Conservation (phyloP, 2,113 vertebrate genomes). For the Acrocephalus kingi region DNA sequence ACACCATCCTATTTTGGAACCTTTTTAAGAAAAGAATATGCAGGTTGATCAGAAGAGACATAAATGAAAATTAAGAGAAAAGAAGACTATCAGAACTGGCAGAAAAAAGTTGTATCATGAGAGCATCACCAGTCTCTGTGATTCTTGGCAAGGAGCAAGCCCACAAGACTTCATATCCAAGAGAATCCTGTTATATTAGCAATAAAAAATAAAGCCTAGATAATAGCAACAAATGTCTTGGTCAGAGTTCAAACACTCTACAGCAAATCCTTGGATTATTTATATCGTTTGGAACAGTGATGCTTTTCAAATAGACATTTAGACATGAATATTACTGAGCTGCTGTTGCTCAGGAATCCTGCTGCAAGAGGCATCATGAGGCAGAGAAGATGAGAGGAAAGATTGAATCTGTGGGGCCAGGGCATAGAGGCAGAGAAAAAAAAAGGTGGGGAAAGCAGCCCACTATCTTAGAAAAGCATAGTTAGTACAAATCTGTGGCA, state of each 20-base stretch:
- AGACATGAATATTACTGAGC: background rate
- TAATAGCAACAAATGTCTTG: background rate
- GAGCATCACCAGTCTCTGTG: background rate
- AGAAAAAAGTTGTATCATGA: background rate
- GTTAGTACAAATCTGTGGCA: background rate
- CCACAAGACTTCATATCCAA: background rate
- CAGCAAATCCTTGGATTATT: background rate
- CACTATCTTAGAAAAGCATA: background rate
- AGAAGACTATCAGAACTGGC: background rate
- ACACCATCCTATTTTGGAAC: background rate
- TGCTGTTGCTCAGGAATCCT: background rate
- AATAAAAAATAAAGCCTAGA: background rate
- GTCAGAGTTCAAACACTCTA: background rate
- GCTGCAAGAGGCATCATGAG: background rate
- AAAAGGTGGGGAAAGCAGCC: background rate
- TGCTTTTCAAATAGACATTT: background rate
- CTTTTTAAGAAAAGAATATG: background rate
- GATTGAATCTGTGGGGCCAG: background rate
- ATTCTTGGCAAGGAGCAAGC: background rate
- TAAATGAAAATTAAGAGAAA: background rate
- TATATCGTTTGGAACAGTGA: background rate
- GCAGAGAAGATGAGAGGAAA: background rate
- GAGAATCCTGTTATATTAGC: background rate
- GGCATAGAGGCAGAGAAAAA: background rate
- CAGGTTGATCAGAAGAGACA: background rate